A percentile compares a stretch with the other conserved stretches of the same genome.
Conservation (phyloP, 1,140 invertebrate species). For the Helicorthomorpha holstii region DNA sequence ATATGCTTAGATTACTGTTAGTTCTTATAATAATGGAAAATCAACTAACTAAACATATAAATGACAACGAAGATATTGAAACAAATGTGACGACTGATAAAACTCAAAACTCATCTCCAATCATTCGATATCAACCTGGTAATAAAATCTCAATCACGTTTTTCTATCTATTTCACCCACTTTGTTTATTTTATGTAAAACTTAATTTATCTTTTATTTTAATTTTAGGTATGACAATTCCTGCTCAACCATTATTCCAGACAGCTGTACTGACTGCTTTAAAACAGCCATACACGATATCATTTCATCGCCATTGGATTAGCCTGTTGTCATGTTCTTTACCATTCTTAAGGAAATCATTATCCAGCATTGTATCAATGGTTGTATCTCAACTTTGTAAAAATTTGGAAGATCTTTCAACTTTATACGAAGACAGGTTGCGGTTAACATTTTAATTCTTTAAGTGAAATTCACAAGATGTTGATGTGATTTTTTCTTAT, state of each 20-base stretch:
- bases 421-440: constrained; percentile 24
- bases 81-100: not conserved
- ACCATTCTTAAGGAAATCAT: constrained; percentile 48
- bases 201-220: not conserved
- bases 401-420: constrained; percentile 52
- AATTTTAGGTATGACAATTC: constrained; percentile 42
- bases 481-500: not conserved
- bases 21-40: constrained; percentile 62
- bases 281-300: constrained; percentile 34
- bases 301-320: constrained; percentile 63
- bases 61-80: constrained; percentile 14
- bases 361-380: constrained; percentile 56
- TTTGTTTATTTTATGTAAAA: not conserved
- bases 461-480: not conserved
- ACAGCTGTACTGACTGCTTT: constrained; percentile 61
- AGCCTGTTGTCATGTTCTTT: constrained; percentile 57
- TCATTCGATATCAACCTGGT: constrained; percentile 14
- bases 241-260: constrained; percentile 72
- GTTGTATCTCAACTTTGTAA: constrained; percentile 66
- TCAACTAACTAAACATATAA: constrained; percentile 35
- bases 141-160: constrained; percentile 22
- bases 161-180: not conserved
- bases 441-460: not conserved
- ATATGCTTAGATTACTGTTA: constrained; percentile 50
- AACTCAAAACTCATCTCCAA: not conserved